Base-by-base conservation (phyloP, 2,888 invertebrate genomes). In the Thera britannica region DNA sequence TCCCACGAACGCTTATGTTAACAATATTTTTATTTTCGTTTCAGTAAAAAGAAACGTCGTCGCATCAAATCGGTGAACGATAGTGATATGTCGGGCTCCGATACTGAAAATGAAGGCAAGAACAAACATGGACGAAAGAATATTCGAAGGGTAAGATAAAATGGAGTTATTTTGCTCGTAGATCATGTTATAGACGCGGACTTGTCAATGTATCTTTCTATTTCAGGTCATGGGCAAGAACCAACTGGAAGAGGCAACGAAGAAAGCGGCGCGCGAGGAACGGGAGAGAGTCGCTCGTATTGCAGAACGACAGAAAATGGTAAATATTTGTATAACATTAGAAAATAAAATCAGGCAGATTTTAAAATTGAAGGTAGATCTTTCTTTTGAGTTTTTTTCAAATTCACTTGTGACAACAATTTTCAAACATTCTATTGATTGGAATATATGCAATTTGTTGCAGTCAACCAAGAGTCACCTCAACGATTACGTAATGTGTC, bases 201-300 rank as follows among this genome's bases (percentile, higher is more conserved):
- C 1, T 46, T 46, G 44, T 9, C 44, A 7, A 46, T 46, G 44
- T 46, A 9, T 9, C 8, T 4, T 52, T 52, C 67, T 55, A 93
- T 94, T 78, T 8, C 71, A 93, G 93, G 93, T 93, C 9, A 93
- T 93, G 93, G 89, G 93, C 58, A 93, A 93, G 75, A 96, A 96
- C 77, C 95, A 96, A 77, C 90, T 97, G 62, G 96, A 96, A 68
- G 96, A 97, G 76, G 96, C 96, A 57, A 99, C 99, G 0, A 97
- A 97, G 84, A 96, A 96, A 82, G 99, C 99, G 0, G 98, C 98
- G 51, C 96, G 97, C 72, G 97, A 97, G 72, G 99, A 99, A 86
- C 96, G 97, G 77, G 98, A 98, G 79, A 95, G 99, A 46, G 95
- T 97, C 58, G 96, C 96, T 77, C 95, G 99, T 82, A 97, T 99